These are phyloP conservation scores for Anaspis maculata DNA, from an alignment of 2,888 invertebrate genomes.

Conservation along the genomic window DNA sequence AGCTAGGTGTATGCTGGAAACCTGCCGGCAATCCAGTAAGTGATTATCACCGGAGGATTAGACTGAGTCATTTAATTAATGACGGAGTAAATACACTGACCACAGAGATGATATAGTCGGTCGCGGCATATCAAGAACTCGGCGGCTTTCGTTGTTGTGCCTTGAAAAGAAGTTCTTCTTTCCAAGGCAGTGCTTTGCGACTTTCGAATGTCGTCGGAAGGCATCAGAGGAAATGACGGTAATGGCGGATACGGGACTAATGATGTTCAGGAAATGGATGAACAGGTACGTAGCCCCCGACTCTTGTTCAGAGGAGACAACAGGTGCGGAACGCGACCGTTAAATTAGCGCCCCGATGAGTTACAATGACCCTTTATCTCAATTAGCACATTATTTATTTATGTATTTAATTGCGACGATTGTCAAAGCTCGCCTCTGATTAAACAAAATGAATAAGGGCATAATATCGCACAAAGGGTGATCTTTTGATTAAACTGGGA, in stretches of 20 bases:
- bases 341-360: constrained; percentile 15
- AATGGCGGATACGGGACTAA: constrained; percentile 21
- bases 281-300: constrained; percentile 11
- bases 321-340: constrained; percentile 17
- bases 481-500: too few species aligned
- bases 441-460: constrained; percentile 7
- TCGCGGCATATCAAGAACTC: neutral
- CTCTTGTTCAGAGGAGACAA: constrained; percentile 13
- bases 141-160: neutral
- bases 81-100: neutral
- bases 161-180: too few species aligned
- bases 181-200: too few species aligned
- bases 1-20: constrained; percentile 4
- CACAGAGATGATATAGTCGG: neutral
- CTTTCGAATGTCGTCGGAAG: too few species aligned
- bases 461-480: too few species aligned
- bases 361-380: constrained; percentile 15
- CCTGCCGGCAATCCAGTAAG: constrained; percentile 4
- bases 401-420: constrained; percentile 12
- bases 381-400: constrained; percentile 16
- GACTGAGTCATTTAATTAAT: constrained; percentile 1
- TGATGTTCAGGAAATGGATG: constrained; percentile 21
- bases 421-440: constrained; percentile 14
- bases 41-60: constrained; percentile 2
- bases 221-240: constrained; percentile 14